Conservation (phyloP, 92 coral and sea anemone genomes). For the Epizoanthus ramosus region DNA sequence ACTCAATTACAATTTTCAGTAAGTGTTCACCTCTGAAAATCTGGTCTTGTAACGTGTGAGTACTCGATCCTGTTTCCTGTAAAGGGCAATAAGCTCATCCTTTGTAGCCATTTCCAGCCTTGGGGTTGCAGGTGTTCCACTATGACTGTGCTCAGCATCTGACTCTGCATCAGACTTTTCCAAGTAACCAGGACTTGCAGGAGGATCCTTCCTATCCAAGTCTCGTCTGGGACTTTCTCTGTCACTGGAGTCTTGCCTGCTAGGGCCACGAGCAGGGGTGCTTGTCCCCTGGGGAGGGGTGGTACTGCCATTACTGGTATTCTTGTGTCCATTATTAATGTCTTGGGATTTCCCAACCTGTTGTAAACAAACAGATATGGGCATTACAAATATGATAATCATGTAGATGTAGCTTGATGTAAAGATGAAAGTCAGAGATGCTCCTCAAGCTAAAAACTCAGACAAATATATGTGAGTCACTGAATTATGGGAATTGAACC, state of each 20-base stretch:
- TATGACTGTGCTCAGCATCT: constrained; percentile 73
- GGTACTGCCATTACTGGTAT: constrained; percentile 42
- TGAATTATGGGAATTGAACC: too few relatives aligned
- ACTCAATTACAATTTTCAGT: neutral
- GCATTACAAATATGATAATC: too few relatives aligned
- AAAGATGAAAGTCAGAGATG: too few relatives aligned
- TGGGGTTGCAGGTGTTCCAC: constrained; percentile 57
- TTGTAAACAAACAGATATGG: neutral
- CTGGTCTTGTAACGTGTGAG: constrained; percentile 89
- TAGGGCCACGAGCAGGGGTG: constrained; percentile 66
- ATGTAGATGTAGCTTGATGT: too few relatives aligned
- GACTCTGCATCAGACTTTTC: constrained; percentile 90
- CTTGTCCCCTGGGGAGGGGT: constrained; percentile 75
- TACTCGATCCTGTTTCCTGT: constrained; percentile 86
- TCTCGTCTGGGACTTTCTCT: constrained; percentile 66
- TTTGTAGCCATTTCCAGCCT: constrained; percentile 76
- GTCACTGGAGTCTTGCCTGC: constrained; percentile 66
- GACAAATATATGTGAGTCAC: too few relatives aligned
- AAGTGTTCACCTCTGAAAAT: constrained; percentile 79
- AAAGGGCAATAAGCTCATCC: constrained; percentile 82
- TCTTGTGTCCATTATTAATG: constrained; percentile 66
- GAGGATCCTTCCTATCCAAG: constrained; percentile 47
- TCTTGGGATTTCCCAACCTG: constrained; percentile 74
- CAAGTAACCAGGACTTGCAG: constrained; percentile 70
- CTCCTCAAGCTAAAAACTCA: too few relatives aligned